Base-by-base conservation (phyloP, 1,140 invertebrate genomes). In the Zaprionus lachaisei region DNA sequence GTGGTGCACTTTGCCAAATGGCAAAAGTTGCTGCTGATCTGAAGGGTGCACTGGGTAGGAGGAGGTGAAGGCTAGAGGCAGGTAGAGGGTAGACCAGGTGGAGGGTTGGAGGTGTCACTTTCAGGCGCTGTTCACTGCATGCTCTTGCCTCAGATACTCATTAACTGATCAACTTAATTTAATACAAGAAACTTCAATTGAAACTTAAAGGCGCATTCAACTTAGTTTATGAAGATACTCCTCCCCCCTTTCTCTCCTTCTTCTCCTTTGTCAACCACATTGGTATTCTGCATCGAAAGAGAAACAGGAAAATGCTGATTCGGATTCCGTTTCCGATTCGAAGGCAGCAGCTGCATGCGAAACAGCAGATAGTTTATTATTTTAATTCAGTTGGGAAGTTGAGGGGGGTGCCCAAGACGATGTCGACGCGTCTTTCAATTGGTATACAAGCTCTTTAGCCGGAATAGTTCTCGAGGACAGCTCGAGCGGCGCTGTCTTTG, bases 361-460 rank as follows among this genome's bases (percentile, higher is more conserved):
- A 81, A 47, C 57, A 73, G 44, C 47, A 66, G 5, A 49, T 54
- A 68, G 77, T 75, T 80, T 77, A 76, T 71, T 83, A 89, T 89
- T 86, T 86, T 86, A 89, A 89, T 86, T 89, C 77, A 62, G 74
- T 84, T 69, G 70, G 72, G 72, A 84, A 70, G 55, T 84, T 69
- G 74, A 69, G 70, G 77, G 63, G 62, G 82, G 71, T 51, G 37
- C n/a, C 28, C 62, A 72, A 57, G 84, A 82, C 38, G 38, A 41
- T 17, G 41, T 17, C 38, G 38, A 80, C 77, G 81, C 54, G 69
- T 65, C 77, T 71, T 80, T 80, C 82, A 83, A 89, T 87, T 79
- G 81, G 72, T 34, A 77, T 80, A 76, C 84, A 81, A 75, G 60
- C 44, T 63, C 57, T 69, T 75, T 81, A 79, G 87, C 64, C 17